These are phyloP conservation scores for Tonatia bakeri DNA, from an alignment of 2,113 vertebrate species.

Conservation along the genomic window DNA sequence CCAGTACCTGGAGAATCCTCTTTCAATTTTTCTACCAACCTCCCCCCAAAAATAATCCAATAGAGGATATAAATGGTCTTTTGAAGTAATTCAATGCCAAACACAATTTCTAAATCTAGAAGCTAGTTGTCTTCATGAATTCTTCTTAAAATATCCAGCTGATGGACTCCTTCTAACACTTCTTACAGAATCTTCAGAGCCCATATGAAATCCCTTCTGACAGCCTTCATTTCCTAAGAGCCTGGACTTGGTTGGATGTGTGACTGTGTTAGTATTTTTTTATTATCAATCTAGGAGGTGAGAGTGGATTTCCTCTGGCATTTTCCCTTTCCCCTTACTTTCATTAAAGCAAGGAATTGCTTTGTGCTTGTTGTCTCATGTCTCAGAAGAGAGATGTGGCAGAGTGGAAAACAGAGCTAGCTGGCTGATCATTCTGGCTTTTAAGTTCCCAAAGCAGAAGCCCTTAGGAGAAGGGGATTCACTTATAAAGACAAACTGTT, in stretches of 20 bases:
- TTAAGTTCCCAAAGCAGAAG: not conserved
- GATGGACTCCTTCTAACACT: not conserved
- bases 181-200: not conserved
- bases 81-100: not conserved
- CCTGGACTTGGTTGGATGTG: not conserved
- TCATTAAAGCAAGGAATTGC: not conserved
- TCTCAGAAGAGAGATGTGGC: not conserved
- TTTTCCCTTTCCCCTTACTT: not conserved
- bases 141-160: not conserved
- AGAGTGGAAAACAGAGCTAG: not conserved
- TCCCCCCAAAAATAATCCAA: not conserved
- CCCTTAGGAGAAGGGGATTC: not conserved
- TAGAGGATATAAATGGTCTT: not conserved
- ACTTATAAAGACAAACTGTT: not conserved
- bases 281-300: not conserved
- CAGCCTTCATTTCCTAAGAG: not conserved
- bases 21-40: not conserved
- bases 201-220: not conserved
- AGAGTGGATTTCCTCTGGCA: not conserved
- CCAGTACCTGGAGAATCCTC: not conserved
- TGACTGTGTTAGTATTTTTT: not conserved
- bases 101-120: slow-evolving; percentile 5
- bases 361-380: not conserved
- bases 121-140: not conserved
- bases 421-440: not conserved